Evolutionary conservation across 2,888 invertebrate species (phyloP).

Genomic region (Dorcus parallelipipedus): DNA sequence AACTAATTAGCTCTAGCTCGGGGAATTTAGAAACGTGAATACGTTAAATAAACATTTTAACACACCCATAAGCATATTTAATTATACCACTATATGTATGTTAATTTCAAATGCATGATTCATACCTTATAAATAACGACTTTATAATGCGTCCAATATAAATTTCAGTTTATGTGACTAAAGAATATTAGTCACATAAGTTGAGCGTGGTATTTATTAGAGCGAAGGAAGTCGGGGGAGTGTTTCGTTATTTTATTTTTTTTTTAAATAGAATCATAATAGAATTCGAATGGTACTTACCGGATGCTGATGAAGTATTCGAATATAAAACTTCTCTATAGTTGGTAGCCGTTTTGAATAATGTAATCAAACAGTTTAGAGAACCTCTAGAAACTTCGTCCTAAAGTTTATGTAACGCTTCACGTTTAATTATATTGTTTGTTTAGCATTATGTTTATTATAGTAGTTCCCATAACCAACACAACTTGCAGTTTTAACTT

Average conservation of each 20-base stretch:
- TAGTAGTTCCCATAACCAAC: no score
- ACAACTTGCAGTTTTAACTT: no score
- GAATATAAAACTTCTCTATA: constrained; percentile 21
- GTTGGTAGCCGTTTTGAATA: constrained; percentile 28
- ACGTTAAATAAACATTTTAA: constrained; percentile 21
- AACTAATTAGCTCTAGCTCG: background rate
- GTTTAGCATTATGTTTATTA: no score
- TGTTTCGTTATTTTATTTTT: background rate
- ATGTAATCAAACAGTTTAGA: background rate
- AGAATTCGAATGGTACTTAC: constrained; percentile 12
- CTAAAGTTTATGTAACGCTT: no score
- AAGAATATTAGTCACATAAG: background rate
- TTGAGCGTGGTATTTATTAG: background rate
- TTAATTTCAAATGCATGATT: constrained; percentile 25
- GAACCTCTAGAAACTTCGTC: no score
- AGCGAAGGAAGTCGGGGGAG: no score
- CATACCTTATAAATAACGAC: constrained; percentile 24
- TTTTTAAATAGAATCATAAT: no score
- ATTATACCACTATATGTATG: constrained; percentile 25
- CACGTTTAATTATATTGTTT: background rate
- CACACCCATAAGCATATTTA: constrained; percentile 25
- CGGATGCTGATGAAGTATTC: constrained; percentile 22
- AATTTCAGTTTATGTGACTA: constrained; percentile 16
- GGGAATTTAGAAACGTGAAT: constrained; percentile 22
- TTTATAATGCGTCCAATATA: constrained; percentile 17